Conservation (phyloP, 2,888 invertebrate species). For the Neoaliturus tenellus region DNA sequence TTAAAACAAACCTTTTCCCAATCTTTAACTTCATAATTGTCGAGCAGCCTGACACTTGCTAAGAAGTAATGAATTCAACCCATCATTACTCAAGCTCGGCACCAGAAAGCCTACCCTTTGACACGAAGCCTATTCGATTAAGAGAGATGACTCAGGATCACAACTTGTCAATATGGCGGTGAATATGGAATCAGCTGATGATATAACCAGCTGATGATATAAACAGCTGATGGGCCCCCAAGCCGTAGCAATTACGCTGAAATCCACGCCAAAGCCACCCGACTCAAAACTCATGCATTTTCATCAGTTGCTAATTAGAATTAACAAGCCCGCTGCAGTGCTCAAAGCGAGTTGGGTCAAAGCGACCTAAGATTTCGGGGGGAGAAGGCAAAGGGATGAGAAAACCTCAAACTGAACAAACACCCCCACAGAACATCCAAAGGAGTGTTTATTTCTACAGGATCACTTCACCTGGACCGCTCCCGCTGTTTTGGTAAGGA, state of each 20-base stretch:
- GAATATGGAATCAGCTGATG: slow-evolving; percentile 8
- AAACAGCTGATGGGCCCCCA: neutral
- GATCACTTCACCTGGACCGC: neutral
- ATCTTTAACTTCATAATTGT: no score
- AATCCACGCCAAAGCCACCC: slow-evolving; percentile 45
- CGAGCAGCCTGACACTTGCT: no score
- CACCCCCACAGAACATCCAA: slow-evolving; percentile 7
- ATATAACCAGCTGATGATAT: neutral
- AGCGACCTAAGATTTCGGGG: slow-evolving; percentile 53
- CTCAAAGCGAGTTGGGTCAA: slow-evolving; percentile 54
- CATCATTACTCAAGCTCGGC: no score
- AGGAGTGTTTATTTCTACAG: slow-evolving; percentile 33
- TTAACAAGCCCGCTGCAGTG: slow-evolving; percentile 50
- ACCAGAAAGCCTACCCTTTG: slow-evolving; percentile 1
- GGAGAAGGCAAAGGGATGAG: slow-evolving; percentile 24
- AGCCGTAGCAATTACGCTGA: slow-evolving; percentile 40
- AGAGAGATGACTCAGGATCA: neutral
- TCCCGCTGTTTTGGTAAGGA: no score
- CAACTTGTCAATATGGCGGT: slow-evolving; percentile 24
- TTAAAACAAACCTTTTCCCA: no score
- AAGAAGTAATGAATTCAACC: no score
- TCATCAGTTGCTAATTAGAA: slow-evolving; percentile 56
- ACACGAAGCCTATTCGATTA: neutral
- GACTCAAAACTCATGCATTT: slow-evolving; percentile 57
- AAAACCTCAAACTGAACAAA: slow-evolving; percentile 52